Evolutionary conservation across 2,113 vertebrate genomes (phyloP), one percentile per base, ranked within the genome.

Genomic region (Arizona elegans): DNA sequence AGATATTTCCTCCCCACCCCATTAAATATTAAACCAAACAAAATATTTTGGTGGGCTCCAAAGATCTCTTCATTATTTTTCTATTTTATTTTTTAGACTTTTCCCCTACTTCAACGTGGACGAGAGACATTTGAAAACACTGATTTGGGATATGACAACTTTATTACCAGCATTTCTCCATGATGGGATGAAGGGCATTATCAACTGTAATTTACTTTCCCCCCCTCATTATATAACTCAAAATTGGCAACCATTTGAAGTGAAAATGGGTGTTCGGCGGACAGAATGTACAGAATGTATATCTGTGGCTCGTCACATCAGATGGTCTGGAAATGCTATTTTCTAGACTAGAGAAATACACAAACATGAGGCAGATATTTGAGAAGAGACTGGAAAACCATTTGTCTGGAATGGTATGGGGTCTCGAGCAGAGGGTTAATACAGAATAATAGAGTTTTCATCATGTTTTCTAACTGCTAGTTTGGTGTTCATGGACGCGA

Each of bases 191-290:
- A 96, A 96, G 94, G 93, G 93, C 96, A 95, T 96, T 96, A 94
- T 94, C 94, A 96, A 95, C 91, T 94, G 58, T 94, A 96, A 96
- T 96, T 96, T 96, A 93, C 26, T 97, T 97, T 26, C 95, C 95
- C 96, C 0, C 88, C 0, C 91, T 92, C 94, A 95, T 96, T 96
- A 92, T 88, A 93, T 88, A 93, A 65, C 93, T 95, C 55, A 92
- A 94, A 96, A 94, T 92, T 90, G 70, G 87, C 92, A 86, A 86
- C 95, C 47, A 90, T 96, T 95, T 93, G 87, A 86, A 96, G 75
- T 65, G 91, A 95, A 92, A 95, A 94, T 90, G 29, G 55, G 5
- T 38, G 89, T 87, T 52, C 90, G 47, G 47, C 91, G 94, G 59
- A 92, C 91, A 94, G 92, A 94, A 96, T 95, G 21, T 90, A 55